Evolutionary conservation across 2,113 vertebrate genomes (phyloP), one percentile per base, ranked within the genome.

Genomic region (Circaetus cinerascens): DNA sequence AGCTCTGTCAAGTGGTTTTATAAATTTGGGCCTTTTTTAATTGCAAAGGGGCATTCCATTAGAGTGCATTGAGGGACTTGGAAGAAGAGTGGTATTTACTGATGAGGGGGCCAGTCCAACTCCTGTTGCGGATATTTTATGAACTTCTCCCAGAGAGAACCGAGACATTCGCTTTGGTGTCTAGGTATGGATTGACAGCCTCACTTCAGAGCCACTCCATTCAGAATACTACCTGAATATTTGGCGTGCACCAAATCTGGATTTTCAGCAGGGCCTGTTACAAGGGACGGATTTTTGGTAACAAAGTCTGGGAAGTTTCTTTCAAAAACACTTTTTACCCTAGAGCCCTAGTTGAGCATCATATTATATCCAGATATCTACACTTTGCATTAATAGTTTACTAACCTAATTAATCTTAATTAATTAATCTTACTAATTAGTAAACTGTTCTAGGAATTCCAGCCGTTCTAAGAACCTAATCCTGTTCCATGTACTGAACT

Each of bases 161-260:
- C 6, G 57, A 72, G 30, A 15, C 17, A 9, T 85, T 78, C 1
- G 0, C 17, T 85, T 89, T 72, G 25, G 27, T 79, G 15, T 29
- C 84, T 73, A 56, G 17, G 19, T 64, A 40, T 6, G 21, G 43
- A 45, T 6, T 63, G 56, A 74, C 59, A 89, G 29, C 34, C 51
- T 87, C 30, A 25, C 21, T 80, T 89, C 62, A 89, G 68, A 73
- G 19, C 2, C 13, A 41, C 20, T 80, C 22, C 10, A 9, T 84
- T 67, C 68, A 40, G 34, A 87, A 72, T 60, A 25, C 9, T 32
- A 23, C n/a, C 15, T 9, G 10, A 71, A 64, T 51, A 86, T 34
- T 36, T 34, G 27, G 38, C 0, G 0, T 83, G 22, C 0, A 1
- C 7, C 27, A 36, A 27, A 59, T 53, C 43, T 56, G 50, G 21